phyloP scores from a whole-genome alignment of 1,140 invertebrate genomes.

The Nasonia giraulti region DNA sequence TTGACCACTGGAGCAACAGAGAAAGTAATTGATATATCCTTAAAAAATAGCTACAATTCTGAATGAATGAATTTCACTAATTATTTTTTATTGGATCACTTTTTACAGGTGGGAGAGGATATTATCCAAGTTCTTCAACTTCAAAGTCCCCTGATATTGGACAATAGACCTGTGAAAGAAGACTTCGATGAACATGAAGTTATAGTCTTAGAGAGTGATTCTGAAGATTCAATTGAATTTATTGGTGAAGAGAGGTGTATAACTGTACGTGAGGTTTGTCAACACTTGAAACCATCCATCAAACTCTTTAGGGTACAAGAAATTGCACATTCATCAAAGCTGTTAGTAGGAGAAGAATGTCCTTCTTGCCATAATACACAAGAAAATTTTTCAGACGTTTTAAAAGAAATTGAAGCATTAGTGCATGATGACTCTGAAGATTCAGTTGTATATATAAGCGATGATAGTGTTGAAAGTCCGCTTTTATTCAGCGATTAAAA shows the following conservation, averaged over 20 bases:
- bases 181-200: too few relatives aligned
- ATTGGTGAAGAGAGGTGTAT: background rate
- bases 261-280: too few relatives aligned
- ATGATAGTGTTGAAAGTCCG: too few relatives aligned
- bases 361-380: background rate
- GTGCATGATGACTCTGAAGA: background rate
- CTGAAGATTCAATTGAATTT: background rate
- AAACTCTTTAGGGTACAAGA: too few relatives aligned
- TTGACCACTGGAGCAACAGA: background rate
- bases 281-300: too few relatives aligned
- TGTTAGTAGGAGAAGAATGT: background rate
- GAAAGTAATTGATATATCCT: background rate
- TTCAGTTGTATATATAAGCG: background rate
- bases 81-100: background rate
- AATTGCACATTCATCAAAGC: too few relatives aligned
- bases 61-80: background rate
- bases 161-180: too few relatives aligned
- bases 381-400: background rate
- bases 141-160: background rate
- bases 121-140: background rate
- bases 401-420: background rate
- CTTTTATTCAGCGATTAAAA: background rate
- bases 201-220: background rate
- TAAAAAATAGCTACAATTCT: background rate
- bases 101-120: background rate